Evolutionary conservation across 2,888 invertebrate species (phyloP), one percentile per base, ranked within the genome.

Genomic region (Cerastis leucographa): DNA sequence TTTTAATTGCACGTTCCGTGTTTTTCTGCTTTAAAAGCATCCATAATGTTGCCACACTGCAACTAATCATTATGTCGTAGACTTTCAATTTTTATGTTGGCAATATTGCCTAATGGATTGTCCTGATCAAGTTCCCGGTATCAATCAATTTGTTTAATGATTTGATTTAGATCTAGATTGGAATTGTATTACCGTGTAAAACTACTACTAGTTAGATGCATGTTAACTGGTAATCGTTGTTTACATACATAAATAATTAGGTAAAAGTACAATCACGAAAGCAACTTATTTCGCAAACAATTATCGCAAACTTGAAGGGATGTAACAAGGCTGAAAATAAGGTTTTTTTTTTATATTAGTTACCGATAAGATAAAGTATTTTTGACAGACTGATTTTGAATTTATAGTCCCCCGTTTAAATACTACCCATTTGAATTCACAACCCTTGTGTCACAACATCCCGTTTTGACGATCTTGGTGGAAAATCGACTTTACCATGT

Each of bases 1-100:
- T 85, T 89, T 86, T 88, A 86, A 88, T 88, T 84, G 84, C 80
- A 76, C 62, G 76, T 44, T 75, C n/a, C 74, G 25, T 72, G 59
- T 69, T 79, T 76, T 74, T 76, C 51, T 49, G 35, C 56, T 78
- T 71, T 66, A 71, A 65, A 76, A 84, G 54, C 76, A 79, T 75
- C 56, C 67, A 68, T 87, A 69, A 70, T 69, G 62, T 74, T 65
- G 78, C 44, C 83, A 85, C 54, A 74, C 71, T 77, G 71, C 82
- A 85, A 83, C 83, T 68, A 64, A 61, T 61, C 56, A 83, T 86
- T 79, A 83, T 74, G 77, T 79, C 40, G 74, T 74, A 78, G 54
- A 79, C 40, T 86, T 86, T 84, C 83, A 86, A 87, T 86, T 86
- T 76, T 71, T 71, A 74, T 69, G 71, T 66, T 71, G 76, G 76